Base-by-base conservation (phyloP, 2,888 invertebrate genomes). In the Lagria hirta region DNA sequence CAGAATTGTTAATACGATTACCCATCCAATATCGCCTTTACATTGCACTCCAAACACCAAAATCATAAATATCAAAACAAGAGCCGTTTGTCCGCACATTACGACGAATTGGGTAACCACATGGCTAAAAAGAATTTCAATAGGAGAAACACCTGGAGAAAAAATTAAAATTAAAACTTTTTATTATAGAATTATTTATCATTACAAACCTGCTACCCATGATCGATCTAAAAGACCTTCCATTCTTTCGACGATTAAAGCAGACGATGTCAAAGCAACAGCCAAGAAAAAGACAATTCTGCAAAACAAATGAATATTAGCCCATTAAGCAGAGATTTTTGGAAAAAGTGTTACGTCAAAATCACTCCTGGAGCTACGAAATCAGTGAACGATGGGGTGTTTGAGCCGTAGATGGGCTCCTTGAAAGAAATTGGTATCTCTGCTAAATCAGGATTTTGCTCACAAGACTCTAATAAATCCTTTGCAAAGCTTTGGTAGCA, bases 251-350 rank as follows among this genome's bases (percentile, higher is more conserved):
- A 91, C 89, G 58, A 93, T 92, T 53, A 94, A 76, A 1, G 90
- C 90, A 1, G 95, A 88, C 0, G 95, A 93, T 2, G 96, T 96
- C 50, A 96, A 73, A 0, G 95, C 95, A 4, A 95, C 93, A 33
- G 96, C 94, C 76, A 95, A 79, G 81, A 96, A 94, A 79, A 94
- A 96, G 2, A 94, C 94, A 71, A 95, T 94, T 23, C 94, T 95
- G 75, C 32, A 74, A 70, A 50, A 32, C 45, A 54, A 35, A 26
- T 13, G 5, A 21, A 2, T 13, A 33, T 16, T 17, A 11, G 2
- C 3, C 2, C 4, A 8, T 21, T 34, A 14, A 13, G 12, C 10
- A 8, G 5, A 1, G 23, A 32, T 20, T 37, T 7, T 16, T 8
- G 12, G 6, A 1, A 26, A n/a, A 10, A n/a, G 16, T 4, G 4